Evolutionary conservation across 2,113 vertebrate species (phyloP).

Genomic region (Aleadryas rufinucha): DNA sequence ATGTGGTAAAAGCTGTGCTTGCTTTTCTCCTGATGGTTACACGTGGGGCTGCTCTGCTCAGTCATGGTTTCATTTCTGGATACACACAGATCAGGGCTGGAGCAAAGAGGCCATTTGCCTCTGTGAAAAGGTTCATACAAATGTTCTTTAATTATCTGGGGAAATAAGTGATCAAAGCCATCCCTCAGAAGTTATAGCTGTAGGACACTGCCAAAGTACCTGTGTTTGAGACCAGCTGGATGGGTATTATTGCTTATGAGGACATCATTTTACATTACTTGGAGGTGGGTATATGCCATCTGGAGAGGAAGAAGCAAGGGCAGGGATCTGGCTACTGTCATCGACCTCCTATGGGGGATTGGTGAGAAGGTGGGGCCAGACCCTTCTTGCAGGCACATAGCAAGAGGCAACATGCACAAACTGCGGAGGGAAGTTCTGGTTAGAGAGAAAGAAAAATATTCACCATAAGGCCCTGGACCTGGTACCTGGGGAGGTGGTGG

Average conservation of each 20-base stretch:
- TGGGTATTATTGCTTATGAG: not conserved
- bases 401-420: not conserved
- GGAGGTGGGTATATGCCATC: not conserved
- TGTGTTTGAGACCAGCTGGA: not conserved
- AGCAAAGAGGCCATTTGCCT: not conserved
- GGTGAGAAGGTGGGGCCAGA: not conserved
- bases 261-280: not conserved
- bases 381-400: not conserved
- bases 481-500: not conserved
- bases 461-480: not conserved
- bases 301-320: not conserved
- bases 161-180: not conserved
- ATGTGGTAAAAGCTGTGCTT: not conserved
- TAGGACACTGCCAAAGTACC: not conserved
- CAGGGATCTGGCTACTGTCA: not conserved
- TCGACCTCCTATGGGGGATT: rapidly evolving
- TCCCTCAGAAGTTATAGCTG: not conserved
- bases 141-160: not conserved
- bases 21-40: not conserved
- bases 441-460: not conserved
- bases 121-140: not conserved
- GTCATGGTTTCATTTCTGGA: not conserved
- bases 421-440: not conserved
- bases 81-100: not conserved
- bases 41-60: rapidly evolving